Evolutionary conservation across 2,797 vertebrate species (phyloP).

Genomic region (Sebastes melanostomus): DNA sequence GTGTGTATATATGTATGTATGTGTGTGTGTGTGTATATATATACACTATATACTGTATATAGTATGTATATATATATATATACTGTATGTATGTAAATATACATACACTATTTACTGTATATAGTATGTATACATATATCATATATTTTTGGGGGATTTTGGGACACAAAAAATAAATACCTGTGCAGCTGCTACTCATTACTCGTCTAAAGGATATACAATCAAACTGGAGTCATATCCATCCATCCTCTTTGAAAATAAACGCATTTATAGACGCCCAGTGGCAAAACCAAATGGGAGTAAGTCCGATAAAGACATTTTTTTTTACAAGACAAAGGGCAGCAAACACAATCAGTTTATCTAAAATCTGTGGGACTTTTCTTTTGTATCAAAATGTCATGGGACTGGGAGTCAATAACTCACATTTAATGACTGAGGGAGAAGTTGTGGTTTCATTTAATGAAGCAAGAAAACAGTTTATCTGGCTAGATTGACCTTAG

Average conservation of each 20-base stretch:
- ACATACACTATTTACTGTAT: too few relatives aligned
- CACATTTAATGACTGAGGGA: constrained; percentile 65
- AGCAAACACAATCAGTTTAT: constrained; percentile 56
- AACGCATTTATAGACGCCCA: constrained; percentile 18
- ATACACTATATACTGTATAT: too few relatives aligned
- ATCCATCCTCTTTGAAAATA: constrained; percentile 32
- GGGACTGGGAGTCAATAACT: constrained; percentile 67
- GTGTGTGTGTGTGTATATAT: too few relatives aligned
- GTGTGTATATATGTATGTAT: too few relatives aligned
- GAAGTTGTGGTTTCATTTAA: constrained; percentile 73
- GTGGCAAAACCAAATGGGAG: constrained; percentile 17
- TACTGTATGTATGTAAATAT: too few relatives aligned
- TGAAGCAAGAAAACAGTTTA: constrained; percentile 75
- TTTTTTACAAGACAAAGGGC: constrained; percentile 52
- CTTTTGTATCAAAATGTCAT: constrained; percentile 73
- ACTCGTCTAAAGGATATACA: neutral
- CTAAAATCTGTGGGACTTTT: constrained; percentile 49
- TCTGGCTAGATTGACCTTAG: constrained; percentile 72
- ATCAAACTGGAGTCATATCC: constrained; percentile 16
- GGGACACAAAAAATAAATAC: neutral
- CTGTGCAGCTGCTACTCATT: neutral
- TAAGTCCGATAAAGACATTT: constrained; percentile 25
- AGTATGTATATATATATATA: too few relatives aligned
- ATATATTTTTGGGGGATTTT: too few relatives aligned
- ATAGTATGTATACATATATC: too few relatives aligned